Conservation (phyloP, 2,113 vertebrate genomes). For the Corvus moneduloides region DNA sequence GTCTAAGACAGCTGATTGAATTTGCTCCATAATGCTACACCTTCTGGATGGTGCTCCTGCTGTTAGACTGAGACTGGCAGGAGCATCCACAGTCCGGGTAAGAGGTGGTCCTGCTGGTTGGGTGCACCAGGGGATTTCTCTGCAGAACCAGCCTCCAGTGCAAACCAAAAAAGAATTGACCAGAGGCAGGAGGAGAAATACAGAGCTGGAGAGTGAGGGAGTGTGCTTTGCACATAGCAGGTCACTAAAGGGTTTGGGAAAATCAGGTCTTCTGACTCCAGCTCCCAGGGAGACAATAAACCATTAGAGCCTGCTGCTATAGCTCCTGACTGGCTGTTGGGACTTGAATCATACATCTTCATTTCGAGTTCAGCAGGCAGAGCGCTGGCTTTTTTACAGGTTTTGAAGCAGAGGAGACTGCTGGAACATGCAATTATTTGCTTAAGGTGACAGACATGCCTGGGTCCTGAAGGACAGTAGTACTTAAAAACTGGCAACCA, state of each 20-base stretch:
- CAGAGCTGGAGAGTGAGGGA: not conserved
- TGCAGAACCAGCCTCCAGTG: not conserved
- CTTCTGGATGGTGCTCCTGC: not conserved
- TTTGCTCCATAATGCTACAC: not conserved
- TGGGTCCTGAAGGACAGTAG: not conserved
- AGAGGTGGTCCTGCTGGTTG: not conserved
- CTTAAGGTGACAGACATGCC: not conserved
- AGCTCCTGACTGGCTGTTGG: not conserved
- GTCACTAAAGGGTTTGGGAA: not conserved
- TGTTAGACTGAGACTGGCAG: not conserved
- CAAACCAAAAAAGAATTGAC: not conserved
- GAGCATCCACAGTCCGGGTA: not conserved
- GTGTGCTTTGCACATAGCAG: not conserved
- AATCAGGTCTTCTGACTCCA: not conserved
- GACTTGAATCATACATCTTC: not conserved
- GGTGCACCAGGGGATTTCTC: not conserved
- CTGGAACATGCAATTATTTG: not conserved
- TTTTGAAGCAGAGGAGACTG: not conserved
- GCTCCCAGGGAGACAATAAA: not conserved
- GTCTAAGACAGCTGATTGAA: not conserved
- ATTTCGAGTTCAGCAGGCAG: not conserved
- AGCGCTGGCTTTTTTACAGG: not conserved
- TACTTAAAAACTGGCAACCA: not conserved
- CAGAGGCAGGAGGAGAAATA: not conserved
- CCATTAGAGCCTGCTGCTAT: not conserved